Evolutionary conservation across 2,797 vertebrate genomes (phyloP), one percentile per base, ranked within the genome.

Genomic region (Falco peregrinus): DNA sequence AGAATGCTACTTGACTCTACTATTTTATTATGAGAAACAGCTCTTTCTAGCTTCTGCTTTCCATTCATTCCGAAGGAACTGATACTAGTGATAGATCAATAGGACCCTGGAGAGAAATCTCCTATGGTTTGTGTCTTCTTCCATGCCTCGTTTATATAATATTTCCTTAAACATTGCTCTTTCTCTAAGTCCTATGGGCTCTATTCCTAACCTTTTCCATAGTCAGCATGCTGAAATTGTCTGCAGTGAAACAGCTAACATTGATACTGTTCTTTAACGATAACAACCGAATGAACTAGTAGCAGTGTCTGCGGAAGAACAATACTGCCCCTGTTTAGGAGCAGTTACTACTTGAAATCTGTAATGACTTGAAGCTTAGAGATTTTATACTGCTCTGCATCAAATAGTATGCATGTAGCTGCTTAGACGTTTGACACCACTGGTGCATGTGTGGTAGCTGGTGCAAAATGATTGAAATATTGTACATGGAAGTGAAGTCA

Each of bases 381-480:
- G 56, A 61, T 80, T 75, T 90, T 75, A 26, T 54, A 14, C 50
- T 73, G 39, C 39, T 85, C 68, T 65, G 69, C 61, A 59, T 87
- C 89, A 89, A 87, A 77, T n/a, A 73, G 16, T 45, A 19, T n/a
- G 24, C 61, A 89, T 50, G 18, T 75, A 60, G 13, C 63, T 85
- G 33, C 65, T 75, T 75, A 69, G 65, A n/a, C 84, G 45, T 91
- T 93, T 95, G 89, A 89, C 71, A 65, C 61, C 68, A 18, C 56
- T 53, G 43, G 12, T 68, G 19, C 39, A 18, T 56, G 26, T 88
- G 57, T 78, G 92, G 76, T 61, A 87, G 45, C 87, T 95, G 57
- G 39, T 89, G 64, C 18, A 17, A 92, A 95, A 73, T 91, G 33
- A 69, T n/a, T 86, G 76, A 93, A 89, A 87, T 85, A 53, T 69